These are phyloP conservation scores for Porites cylindrica DNA, from an alignment of 92 coral and sea anemone species.

Conservation along the genomic window DNA sequence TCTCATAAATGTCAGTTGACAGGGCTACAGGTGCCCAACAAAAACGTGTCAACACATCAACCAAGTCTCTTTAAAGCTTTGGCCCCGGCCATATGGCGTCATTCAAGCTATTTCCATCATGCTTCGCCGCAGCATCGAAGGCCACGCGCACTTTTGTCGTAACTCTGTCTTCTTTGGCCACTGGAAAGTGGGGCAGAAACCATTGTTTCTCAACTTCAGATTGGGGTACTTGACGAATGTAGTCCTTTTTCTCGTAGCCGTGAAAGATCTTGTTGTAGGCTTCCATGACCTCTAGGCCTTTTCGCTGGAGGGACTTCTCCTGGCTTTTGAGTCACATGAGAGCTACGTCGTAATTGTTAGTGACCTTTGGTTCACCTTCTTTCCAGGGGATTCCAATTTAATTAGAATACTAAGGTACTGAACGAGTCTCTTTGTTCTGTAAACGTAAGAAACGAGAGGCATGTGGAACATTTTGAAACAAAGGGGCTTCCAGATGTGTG, in stretches of 20 bases:
- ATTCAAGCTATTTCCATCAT: constrained; percentile 38
- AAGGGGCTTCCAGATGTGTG: no score
- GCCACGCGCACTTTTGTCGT: constrained; percentile 53
- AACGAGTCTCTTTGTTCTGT: neutral
- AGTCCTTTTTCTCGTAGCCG: constrained; percentile 49
- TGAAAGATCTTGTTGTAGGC: constrained; percentile 44
- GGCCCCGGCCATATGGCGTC: constrained; percentile 56
- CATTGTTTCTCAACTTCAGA: constrained; percentile 46
- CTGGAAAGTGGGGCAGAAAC: constrained; percentile 69
- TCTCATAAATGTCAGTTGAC: constrained; percentile 46
- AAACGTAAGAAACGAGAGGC: no score
- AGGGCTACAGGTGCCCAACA: constrained; percentile 45
- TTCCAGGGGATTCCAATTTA: constrained; percentile 56
- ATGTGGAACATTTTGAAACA: no score
- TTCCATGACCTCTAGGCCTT: constrained; percentile 42
- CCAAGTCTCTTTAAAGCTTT: constrained; percentile 51
- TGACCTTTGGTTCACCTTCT: constrained; percentile 56
- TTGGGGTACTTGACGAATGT: constrained; percentile 40
- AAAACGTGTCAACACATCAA: constrained; percentile 52
- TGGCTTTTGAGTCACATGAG: constrained; percentile 41
- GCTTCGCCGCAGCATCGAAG: constrained; percentile 48
- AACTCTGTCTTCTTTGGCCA: constrained; percentile 46
- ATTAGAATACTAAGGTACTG: no score
- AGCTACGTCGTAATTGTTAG: constrained; percentile 61
- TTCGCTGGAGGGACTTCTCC: constrained; percentile 43